Evolutionary conservation across 37 sponge, comb jelly and placozoan species (phyloP).

Genomic region (Geodia barretti): DNA sequence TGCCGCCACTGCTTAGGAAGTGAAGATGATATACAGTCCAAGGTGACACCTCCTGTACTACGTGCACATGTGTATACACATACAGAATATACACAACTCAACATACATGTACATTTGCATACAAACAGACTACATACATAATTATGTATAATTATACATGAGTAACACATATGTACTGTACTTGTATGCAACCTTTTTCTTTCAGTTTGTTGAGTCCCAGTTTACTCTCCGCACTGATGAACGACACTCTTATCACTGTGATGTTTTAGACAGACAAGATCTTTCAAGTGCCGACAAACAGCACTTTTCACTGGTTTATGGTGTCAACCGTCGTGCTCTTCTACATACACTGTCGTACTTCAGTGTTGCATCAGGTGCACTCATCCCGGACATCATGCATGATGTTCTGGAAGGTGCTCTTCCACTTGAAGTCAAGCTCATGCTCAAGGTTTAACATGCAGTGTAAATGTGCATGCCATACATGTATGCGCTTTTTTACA

Average conservation of each 20-base stretch:
- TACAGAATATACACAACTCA: no score
- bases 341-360: not conserved
- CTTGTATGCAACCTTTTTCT: not conserved
- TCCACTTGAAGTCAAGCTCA: slow-evolving; percentile 31
- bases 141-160: no score
- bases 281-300: not conserved
- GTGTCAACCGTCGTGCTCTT: not conserved
- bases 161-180: no score
- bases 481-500: not conserved
- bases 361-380: slow-evolving; percentile 12
- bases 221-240: slow-evolving; percentile 5
- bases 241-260: slow-evolving; percentile 29
- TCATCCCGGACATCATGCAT: slow-evolving; percentile 51
- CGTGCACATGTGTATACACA: not conserved
- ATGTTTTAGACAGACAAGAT: not conserved
- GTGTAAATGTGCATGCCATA: no score
- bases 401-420: slow-evolving; percentile 40
- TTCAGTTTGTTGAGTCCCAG: slow-evolving; percentile 30
- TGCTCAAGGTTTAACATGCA: slow-evolving; percentile 18
- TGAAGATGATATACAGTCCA: slow-evolving; percentile 10
- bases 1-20: slow-evolving; percentile 37
- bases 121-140: no score
- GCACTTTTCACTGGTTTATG: slow-evolving; percentile 1
- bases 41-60: not conserved
- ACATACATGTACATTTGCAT: no score